These are phyloP conservation scores for Cheilosia scutellata DNA, from an alignment of 2,888 invertebrate genomes.

Conservation along the genomic window DNA sequence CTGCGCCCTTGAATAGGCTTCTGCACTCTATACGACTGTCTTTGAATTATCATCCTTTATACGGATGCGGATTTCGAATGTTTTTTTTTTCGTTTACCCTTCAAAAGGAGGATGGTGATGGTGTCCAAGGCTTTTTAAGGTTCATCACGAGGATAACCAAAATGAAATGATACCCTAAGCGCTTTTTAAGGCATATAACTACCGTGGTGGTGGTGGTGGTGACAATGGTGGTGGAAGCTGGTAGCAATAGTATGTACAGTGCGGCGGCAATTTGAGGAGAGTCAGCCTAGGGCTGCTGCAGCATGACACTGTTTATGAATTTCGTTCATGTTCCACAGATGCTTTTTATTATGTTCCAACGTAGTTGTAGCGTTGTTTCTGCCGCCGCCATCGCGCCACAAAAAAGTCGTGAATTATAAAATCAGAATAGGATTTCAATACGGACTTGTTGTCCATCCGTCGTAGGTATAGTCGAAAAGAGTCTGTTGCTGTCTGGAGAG, in stretches of 20 bases:
- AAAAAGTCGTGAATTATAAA: slow-evolving; percentile 74
- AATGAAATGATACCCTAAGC: slow-evolving; percentile 67
- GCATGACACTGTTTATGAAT: slow-evolving; percentile 71
- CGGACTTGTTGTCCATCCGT: slow-evolving; percentile 64
- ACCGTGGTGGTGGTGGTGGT: neutral
- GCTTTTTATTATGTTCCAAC: slow-evolving; percentile 67
- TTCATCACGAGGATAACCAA: slow-evolving; percentile 73
- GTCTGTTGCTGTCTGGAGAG: slow-evolving; percentile 26
- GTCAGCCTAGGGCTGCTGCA: slow-evolving; percentile 64
- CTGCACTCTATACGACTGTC: slow-evolving; percentile 33
- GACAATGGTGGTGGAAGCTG: slow-evolving; percentile 26
- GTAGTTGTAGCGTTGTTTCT: slow-evolving; percentile 5
- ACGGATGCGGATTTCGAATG: slow-evolving; percentile 54
- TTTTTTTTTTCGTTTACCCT: slow-evolving; percentile 14
- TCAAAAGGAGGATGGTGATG: slow-evolving; percentile 38
- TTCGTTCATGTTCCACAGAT: slow-evolving; percentile 72
- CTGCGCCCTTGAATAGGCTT: slow-evolving; percentile 67
- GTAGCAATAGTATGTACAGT: slow-evolving; percentile 13
- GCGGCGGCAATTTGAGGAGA: slow-evolving; percentile 55
- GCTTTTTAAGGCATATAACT: slow-evolving; percentile 16
- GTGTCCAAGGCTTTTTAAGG: slow-evolving; percentile 70
- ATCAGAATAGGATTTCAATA: slow-evolving; percentile 72
- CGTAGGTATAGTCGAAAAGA: neutral
- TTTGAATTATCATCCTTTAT: slow-evolving; percentile 70
- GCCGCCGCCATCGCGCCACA: slow-evolving; percentile 19